These are phyloP conservation scores for Gallinago paraguaiae DNA, from an alignment of 2,113 vertebrate genomes.

Conservation along the genomic window DNA sequence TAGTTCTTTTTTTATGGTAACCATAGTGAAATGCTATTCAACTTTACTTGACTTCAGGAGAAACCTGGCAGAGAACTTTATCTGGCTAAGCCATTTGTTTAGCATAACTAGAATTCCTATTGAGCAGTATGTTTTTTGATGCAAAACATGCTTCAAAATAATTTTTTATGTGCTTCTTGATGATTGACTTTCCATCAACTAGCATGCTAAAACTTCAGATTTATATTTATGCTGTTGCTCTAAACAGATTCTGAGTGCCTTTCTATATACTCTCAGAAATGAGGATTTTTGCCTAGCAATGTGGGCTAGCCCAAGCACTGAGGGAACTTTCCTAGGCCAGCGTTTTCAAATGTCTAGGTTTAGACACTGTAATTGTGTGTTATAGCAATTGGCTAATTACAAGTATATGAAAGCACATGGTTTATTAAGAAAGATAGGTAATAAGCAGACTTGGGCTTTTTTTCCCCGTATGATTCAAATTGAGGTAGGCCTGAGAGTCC, in stretches of 20 bases:
- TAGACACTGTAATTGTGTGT: not conserved
- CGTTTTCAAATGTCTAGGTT: not conserved
- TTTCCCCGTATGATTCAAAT: not conserved
- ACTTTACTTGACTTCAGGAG: conserved; percentile 26
- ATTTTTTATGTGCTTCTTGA: not conserved
- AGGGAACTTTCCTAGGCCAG: not conserved
- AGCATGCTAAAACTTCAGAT: not conserved
- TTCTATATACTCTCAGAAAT: not conserved
- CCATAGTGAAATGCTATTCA: conserved; percentile 30
- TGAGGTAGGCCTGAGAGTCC: not conserved
- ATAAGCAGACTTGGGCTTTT: not conserved
- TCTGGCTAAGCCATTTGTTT: conserved; percentile 3
- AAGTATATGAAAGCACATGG: not conserved
- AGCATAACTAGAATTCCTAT: not conserved
- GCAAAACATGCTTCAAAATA: not conserved
- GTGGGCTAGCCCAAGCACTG: not conserved
- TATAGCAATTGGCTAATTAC: not conserved
- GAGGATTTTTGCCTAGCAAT: not conserved
- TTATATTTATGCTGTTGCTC: not conserved
- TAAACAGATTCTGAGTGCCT: not conserved
- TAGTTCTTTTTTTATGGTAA: conserved; percentile 25
- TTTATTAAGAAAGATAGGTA: not conserved
- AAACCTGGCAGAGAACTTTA: not conserved
- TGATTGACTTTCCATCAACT: not conserved
- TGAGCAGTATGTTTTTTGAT: not conserved